Conservation (phyloP, 2,113 vertebrate species). For the Petromus typicus region DNA sequence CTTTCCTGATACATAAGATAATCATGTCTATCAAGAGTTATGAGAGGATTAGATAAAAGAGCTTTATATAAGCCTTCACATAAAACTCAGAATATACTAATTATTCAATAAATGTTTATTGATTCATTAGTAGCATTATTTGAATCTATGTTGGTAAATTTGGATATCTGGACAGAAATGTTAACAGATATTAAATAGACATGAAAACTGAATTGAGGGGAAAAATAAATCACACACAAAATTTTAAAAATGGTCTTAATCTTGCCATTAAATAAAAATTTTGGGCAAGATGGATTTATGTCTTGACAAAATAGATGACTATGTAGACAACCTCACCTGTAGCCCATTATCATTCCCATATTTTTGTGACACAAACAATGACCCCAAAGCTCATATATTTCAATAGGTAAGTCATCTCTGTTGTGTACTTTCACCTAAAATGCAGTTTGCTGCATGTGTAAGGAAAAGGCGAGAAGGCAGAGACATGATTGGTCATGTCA, state of each 20-base stretch:
- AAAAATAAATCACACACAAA: neutral
- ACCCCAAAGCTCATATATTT: neutral
- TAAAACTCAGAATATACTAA: neutral
- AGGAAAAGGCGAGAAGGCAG: neutral
- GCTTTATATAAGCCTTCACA: neutral
- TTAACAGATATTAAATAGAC: neutral
- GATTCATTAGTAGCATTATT: neutral
- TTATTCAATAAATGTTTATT: neutral
- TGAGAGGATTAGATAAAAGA: neutral
- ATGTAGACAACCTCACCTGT: neutral
- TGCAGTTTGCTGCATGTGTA: neutral
- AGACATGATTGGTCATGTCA: neutral
- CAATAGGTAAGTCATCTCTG: neutral
- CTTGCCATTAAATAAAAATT: neutral
- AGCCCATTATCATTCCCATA: neutral
- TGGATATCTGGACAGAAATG: neutral
- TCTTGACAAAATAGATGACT: neutral
- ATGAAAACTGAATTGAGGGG: neutral
- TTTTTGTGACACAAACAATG: neutral
- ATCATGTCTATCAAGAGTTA: neutral
- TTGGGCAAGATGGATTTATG: neutral
- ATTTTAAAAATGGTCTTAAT: neutral
- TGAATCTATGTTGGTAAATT: neutral
- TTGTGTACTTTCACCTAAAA: too few species aligned
- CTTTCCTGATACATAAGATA: neutral